Conservation (phyloP, 1,140 invertebrate genomes). For the Saccostrea echinata region DNA sequence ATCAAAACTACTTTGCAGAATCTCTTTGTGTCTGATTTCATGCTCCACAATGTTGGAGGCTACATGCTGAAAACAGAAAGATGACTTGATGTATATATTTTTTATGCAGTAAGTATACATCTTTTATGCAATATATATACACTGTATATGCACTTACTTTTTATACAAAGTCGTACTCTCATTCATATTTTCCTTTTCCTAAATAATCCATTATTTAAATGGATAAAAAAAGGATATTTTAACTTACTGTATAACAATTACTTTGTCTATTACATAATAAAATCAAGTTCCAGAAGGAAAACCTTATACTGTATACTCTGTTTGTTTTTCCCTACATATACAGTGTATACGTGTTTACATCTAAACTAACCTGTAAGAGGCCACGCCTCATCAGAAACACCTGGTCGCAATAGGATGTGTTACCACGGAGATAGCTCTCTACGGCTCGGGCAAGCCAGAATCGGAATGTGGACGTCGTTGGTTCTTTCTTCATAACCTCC, state of each 20-base stretch:
- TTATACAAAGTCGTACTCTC: too few species aligned
- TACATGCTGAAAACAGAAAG: conserved; percentile 76
- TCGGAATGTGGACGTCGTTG: conserved; percentile 80
- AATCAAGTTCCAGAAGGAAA: too few species aligned
- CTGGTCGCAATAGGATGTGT: conserved; percentile 81
- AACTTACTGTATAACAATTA: too few species aligned
- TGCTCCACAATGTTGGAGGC: conserved; percentile 78
- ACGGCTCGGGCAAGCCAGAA: conserved; percentile 82
- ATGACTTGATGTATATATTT: not conserved
- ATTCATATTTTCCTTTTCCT: too few species aligned
- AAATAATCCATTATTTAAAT: too few species aligned
- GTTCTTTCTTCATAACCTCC: conserved; percentile 81
- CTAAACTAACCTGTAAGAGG: conserved; percentile 75
- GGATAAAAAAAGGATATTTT: too few species aligned
- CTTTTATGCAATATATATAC: too few species aligned
- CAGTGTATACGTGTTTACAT: not conserved
- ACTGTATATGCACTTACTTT: too few species aligned
- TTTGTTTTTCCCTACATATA: too few species aligned
- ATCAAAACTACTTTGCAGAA: conserved; percentile 82
- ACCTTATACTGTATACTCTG: too few species aligned
- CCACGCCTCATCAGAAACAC: conserved; percentile 80
- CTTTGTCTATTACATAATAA: too few species aligned
- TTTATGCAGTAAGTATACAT: too few species aligned
- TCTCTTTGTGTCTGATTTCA: conserved; percentile 80
- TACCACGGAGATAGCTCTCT: conserved; percentile 81